Evolutionary conservation across 1,140 invertebrate genomes (phyloP).

Genomic region (Bursaphelenchus mucronatus): DNA sequence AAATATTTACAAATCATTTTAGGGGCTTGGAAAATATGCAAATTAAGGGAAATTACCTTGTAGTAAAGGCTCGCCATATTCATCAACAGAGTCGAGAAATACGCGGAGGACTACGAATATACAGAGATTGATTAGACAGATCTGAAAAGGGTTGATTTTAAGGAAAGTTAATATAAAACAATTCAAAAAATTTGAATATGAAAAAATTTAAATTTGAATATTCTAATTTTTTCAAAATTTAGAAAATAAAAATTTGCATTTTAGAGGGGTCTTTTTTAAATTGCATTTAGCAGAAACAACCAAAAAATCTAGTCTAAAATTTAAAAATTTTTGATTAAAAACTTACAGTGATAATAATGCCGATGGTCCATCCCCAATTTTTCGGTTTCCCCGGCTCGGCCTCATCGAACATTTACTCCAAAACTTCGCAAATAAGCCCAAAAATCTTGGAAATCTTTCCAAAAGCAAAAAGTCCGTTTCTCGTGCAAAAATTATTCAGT

Average conservation of each 20-base stretch:
- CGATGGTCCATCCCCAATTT: constrained; percentile 38
- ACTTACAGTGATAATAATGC: constrained; percentile 34
- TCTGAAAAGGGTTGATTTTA: constrained; percentile 26
- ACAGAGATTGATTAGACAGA: constrained; percentile 31
- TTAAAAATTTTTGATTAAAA: not conserved
- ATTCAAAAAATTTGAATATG: not conserved
- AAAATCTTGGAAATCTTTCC: constrained; percentile 1
- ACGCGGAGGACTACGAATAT: constrained; percentile 38
- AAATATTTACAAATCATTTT: not conserved
- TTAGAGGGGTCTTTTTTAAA: too few relatives aligned
- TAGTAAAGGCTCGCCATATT: constrained; percentile 42
- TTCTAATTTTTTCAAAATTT: too few relatives aligned
- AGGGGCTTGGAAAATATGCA: not conserved
- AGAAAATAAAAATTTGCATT: too few relatives aligned
- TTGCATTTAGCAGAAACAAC: too few relatives aligned
- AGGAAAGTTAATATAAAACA: not conserved
- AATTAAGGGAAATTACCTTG: constrained; percentile 23
- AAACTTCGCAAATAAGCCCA: not conserved
- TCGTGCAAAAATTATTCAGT: too few relatives aligned
- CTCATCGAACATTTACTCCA: constrained; percentile 38
- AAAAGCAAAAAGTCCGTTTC: not conserved
- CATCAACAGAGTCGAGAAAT: constrained; percentile 37
- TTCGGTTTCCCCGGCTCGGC: constrained; percentile 33
- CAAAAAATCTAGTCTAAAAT: too few relatives aligned
- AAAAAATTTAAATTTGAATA: not conserved